Conservation (phyloP, 2,888 invertebrate genomes). For the Melieria crassipennis region DNA sequence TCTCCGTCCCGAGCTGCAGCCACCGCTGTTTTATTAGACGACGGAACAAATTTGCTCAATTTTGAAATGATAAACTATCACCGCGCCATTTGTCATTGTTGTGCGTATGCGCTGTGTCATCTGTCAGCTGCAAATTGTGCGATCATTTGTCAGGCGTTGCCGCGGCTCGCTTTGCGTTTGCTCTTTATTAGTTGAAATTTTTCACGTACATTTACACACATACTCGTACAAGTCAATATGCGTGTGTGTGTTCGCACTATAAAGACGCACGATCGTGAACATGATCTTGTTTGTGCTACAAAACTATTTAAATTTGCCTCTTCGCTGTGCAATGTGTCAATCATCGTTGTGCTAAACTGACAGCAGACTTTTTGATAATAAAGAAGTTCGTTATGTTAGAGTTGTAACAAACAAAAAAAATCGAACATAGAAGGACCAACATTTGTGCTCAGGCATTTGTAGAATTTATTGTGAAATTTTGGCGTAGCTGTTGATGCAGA, state of each 20-base stretch:
- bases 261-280: neutral
- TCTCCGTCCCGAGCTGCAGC: too few relatives aligned
- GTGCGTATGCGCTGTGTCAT: constrained; percentile 19
- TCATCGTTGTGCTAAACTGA: constrained; percentile 12
- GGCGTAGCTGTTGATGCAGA: too few relatives aligned
- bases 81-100: constrained; percentile 23
- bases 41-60: constrained; percentile 21
- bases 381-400: too few relatives aligned
- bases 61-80: constrained; percentile 2
- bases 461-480: too few relatives aligned
- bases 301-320: constrained; percentile 3
- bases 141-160: constrained; percentile 27
- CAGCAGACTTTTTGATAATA: neutral
- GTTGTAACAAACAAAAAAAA: too few relatives aligned
- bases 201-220: too few relatives aligned
- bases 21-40: neutral
- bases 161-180: neutral
- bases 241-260: neutral
- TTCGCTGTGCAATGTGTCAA: constrained; percentile 22
- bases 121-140: constrained; percentile 29
- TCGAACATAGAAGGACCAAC: too few relatives aligned
- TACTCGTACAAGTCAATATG: too few relatives aligned
- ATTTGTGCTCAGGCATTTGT: too few relatives aligned
- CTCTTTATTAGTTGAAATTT: too few relatives aligned
- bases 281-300: constrained; percentile 13